phyloP scores from a whole-genome alignment of 1,140 invertebrate species.

The Megathymus violae region DNA sequence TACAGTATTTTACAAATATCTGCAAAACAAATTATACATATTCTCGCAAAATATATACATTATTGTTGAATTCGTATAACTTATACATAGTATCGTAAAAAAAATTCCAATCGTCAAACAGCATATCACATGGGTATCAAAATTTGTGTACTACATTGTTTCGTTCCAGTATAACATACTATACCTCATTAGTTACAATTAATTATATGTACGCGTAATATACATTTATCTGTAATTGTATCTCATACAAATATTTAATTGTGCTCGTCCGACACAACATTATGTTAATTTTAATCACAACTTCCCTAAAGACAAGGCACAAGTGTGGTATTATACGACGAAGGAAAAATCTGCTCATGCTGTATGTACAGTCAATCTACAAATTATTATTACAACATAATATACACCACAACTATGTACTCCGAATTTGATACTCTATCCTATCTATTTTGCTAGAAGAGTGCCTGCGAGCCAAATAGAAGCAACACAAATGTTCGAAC shows the following conservation, averaged over 20 bases:
- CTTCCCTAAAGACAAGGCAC: conserved; percentile 76
- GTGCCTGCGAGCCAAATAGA: too few species aligned
- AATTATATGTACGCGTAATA: conserved; percentile 22
- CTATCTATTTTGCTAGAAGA: conserved; percentile 17
- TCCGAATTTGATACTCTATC: conserved; percentile 14
- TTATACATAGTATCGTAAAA: conserved; percentile 17
- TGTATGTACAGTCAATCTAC: conserved; percentile 33
- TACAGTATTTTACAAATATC: conserved; percentile 40
- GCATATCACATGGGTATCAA: conserved; percentile 32
- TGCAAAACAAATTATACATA: conserved; percentile 34
- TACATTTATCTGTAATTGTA: conserved; percentile 26
- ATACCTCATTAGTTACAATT: conserved; percentile 21
- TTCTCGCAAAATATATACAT: conserved; percentile 36
- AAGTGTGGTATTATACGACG: conserved; percentile 60
- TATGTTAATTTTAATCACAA: conserved; percentile 62
- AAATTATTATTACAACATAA: conserved; percentile 43
- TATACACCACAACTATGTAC: conserved; percentile 41
- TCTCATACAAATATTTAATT: conserved; percentile 38
- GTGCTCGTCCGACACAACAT: conserved; percentile 39
- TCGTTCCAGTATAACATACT: conserved; percentile 15
- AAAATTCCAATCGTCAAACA: conserved; percentile 12
- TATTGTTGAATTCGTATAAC: conserved; percentile 28
- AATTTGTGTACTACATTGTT: conserved; percentile 27
- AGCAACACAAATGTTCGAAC: too few species aligned
- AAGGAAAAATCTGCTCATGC: conserved; percentile 33